These are phyloP conservation scores for Temnothorax longispinosus DNA, from an alignment of 1,140 invertebrate species.

Conservation along the genomic window DNA sequence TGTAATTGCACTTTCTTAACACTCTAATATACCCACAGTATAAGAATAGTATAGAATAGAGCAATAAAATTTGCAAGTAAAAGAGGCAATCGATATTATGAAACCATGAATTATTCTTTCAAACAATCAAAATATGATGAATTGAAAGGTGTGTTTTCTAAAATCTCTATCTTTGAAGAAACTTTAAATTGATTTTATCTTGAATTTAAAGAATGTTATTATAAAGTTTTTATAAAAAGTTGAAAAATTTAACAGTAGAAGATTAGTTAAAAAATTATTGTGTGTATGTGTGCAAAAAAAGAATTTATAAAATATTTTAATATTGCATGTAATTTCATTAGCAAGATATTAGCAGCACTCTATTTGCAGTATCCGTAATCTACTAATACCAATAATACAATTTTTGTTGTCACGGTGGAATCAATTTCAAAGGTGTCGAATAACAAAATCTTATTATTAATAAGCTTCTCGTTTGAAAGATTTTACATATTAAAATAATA, in stretches of 20 bases:
- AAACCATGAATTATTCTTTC: not conserved
- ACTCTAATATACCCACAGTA: constrained; percentile 47
- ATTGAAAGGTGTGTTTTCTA: not conserved
- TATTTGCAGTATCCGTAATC: not conserved
- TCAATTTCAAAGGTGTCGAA: constrained; percentile 2
- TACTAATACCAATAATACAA: not conserved
- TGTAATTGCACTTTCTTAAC: constrained; percentile 58
- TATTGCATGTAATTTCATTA: not conserved
- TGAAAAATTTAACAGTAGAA: not conserved
- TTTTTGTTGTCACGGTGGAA: not conserved
- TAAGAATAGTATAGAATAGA: constrained; percentile 4
- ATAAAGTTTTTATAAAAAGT: not conserved
- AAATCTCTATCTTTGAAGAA: constrained; percentile 10
- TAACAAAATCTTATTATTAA: constrained; percentile 20
- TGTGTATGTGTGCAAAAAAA: too few species aligned
- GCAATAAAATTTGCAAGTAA: not conserved
- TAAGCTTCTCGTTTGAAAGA: not conserved
- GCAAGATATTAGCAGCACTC: not conserved
- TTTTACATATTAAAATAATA: constrained; percentile 53
- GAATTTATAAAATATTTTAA: not conserved
- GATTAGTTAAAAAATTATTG: not conserved
- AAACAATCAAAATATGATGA: not conserved
- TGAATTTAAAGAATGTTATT: not conserved
- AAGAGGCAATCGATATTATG: not conserved
- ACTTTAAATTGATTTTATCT: constrained; percentile 2